phyloP scores from a whole-genome alignment of 1,140 invertebrate species.

The Eriosoma lanigerum region DNA sequence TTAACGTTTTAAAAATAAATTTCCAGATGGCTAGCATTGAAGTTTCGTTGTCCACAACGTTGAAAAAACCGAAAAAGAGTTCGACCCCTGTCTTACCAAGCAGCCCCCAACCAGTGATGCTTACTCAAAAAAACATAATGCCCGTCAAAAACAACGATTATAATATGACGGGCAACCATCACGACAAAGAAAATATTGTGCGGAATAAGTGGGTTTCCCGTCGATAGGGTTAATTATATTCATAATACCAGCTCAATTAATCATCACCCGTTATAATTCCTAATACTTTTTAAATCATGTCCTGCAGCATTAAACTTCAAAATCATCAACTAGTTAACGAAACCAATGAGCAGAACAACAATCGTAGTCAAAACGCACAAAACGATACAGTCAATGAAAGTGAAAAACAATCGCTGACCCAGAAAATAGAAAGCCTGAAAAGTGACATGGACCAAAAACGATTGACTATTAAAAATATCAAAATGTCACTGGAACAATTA shows the following conservation, averaged over 20 bases:
- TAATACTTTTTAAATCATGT: not conserved
- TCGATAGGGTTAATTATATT: not conserved
- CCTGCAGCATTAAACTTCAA: not conserved
- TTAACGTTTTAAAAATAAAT: constrained; percentile 18
- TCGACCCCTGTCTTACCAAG: constrained; percentile 50
- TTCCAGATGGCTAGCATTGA: constrained; percentile 82
- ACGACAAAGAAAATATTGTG: constrained; percentile 58
- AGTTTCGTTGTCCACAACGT: constrained; percentile 72
- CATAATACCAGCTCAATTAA: no score
- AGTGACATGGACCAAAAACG: constrained; percentile 72
- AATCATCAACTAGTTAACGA: constrained; percentile 27
- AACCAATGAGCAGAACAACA: constrained; percentile 54
- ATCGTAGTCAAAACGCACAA: constrained; percentile 14
- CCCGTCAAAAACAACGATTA: constrained; percentile 54
- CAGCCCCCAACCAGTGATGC: constrained; percentile 5
- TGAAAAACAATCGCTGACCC: constrained; percentile 70
- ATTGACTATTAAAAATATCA: constrained; percentile 73
- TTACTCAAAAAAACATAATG: constrained; percentile 26
- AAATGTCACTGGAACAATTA: constrained; percentile 71
- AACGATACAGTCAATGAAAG: constrained; percentile 57
- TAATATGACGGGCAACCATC: constrained; percentile 54
- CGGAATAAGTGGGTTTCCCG: constrained; percentile 54
- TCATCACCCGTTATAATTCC: no score
- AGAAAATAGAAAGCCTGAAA: constrained; percentile 67
- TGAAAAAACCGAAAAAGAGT: constrained; percentile 60